phyloP scores from a whole-genome alignment of 2,888 invertebrate genomes.

The Apamea anceps region DNA sequence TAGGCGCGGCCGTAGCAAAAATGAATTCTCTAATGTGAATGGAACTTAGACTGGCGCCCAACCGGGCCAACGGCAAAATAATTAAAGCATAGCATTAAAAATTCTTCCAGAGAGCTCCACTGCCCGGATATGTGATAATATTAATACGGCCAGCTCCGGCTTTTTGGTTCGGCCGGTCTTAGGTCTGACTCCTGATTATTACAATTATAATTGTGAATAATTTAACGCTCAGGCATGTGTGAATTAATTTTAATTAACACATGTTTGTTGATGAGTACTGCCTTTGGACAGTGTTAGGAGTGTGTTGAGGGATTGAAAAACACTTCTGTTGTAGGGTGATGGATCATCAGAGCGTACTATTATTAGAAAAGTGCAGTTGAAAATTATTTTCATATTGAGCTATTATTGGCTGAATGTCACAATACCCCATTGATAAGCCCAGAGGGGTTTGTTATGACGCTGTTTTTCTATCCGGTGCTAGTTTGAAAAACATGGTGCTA shows the following conservation, averaged over 20 bases:
- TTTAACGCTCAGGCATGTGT: constrained; percentile 67
- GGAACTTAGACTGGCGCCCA: constrained; percentile 83
- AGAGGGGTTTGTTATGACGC: neutral
- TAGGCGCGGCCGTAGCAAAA: constrained; percentile 81
- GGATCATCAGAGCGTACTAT: neutral
- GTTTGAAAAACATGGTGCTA: neutral
- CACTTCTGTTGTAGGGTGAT: neutral
- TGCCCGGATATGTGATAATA: constrained; percentile 89
- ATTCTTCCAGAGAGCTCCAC: constrained; percentile 87
- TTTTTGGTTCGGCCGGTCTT: constrained; percentile 73
- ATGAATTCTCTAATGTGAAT: constrained; percentile 90
- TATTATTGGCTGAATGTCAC: neutral
- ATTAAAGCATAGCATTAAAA: constrained; percentile 90
- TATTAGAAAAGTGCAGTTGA: neutral
- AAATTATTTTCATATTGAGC: neutral
- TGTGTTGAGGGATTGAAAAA: neutral
- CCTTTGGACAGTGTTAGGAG: constrained; percentile 24
- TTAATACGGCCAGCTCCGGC: constrained; percentile 81
- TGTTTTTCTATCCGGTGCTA: neutral
- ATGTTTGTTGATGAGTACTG: constrained; percentile 60
- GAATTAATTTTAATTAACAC: constrained; percentile 68
- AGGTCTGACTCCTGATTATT: constrained; percentile 68
- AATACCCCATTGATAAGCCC: neutral
- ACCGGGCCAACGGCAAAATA: constrained; percentile 85
- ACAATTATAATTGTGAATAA: constrained; percentile 70